Base-by-base conservation (phyloP, 2,113 vertebrate species). In the Ciconia stormi region DNA sequence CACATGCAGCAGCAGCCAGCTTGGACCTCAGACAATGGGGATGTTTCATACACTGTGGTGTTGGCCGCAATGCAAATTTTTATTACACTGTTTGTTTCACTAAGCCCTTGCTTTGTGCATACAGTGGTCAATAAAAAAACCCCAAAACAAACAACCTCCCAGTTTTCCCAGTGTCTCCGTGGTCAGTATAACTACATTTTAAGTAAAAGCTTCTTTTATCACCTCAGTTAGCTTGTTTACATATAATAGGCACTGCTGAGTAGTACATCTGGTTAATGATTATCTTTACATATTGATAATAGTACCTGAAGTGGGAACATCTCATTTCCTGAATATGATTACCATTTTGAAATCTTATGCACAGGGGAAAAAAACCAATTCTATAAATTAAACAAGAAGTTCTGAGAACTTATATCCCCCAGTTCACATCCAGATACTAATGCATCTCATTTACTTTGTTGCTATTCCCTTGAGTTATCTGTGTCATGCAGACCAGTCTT, bases 361-460 rank as follows among this genome's bases (percentile, higher is more conserved):
- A 98, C 97, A 96, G 95, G 97, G 97, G 81, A 71, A 91, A 93
- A 98, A 95, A 94, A 46, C 88, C 96, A 90, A 97, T 97, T 98
- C 97, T 97, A 97, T 98, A 98, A 99, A 99, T 99, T 98, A 99
- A 99, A 99, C 98, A 98, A 97, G 98, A 98, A 98, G 98, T 98
- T 98, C 98, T 98, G 97, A 98, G 98, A 99, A 99, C 99, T 99
- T 99, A 97, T 98, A 99, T 99, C 98, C 98, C 65, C 97, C 98
- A 96, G 98, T 98, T 99, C 98, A 98, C 98, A 99, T 99, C 97
- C 98, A 98, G 98, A 98, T 98, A 96, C 98, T 98, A 99, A 99
- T 99, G 99, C 98, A 99, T 99, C 98, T 99, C 98, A 99, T 99
- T 99, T 98, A 98, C 98, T 98, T 96, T 97, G 98, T 97, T 97